Percentiles rank a stretch among this genome's conserved stretches.
Evolutionary conservation across 2,113 vertebrate genomes (phyloP).

Genomic region (Anguilla rostrata): DNA sequence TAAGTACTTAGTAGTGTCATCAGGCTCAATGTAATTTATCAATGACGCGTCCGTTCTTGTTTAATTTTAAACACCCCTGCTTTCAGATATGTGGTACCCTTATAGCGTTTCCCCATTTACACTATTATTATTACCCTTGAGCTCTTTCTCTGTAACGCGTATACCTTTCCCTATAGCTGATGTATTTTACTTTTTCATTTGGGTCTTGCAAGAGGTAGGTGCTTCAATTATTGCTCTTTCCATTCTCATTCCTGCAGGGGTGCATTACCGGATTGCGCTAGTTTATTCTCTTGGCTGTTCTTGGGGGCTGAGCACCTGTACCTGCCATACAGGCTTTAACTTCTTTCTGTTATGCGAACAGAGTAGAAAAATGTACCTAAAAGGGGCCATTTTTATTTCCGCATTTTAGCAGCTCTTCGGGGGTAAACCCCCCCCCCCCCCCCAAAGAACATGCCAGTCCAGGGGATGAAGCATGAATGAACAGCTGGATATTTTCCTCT

Average conservation of each 20-base stretch:
- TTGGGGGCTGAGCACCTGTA: background rate
- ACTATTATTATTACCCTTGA: background rate
- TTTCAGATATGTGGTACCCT: background rate
- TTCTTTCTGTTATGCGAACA: too few relatives aligned
- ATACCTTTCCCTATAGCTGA: background rate
- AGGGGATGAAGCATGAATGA: background rate
- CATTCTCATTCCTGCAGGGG: background rate
- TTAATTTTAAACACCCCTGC: background rate
- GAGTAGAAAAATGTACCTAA: too few relatives aligned
- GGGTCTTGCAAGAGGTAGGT: background rate
- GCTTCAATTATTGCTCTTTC: background rate
- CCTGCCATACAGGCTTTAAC: too few relatives aligned
- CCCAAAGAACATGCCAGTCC: background rate
- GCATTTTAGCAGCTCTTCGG: background rate
- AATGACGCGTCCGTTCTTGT: background rate
- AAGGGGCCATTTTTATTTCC: too few relatives aligned
- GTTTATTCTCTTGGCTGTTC: background rate
- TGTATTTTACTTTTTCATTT: background rate
- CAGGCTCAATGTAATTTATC: background rate
- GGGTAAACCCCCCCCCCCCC: too few relatives aligned
- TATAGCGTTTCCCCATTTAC: background rate
- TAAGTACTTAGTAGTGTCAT: background rate
- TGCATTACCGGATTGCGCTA: background rate
- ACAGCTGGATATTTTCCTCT: background rate
- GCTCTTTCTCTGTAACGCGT: background rate